phyloP scores from a whole-genome alignment of 2,113 vertebrate species.

The Dasyornis broadbenti region DNA sequence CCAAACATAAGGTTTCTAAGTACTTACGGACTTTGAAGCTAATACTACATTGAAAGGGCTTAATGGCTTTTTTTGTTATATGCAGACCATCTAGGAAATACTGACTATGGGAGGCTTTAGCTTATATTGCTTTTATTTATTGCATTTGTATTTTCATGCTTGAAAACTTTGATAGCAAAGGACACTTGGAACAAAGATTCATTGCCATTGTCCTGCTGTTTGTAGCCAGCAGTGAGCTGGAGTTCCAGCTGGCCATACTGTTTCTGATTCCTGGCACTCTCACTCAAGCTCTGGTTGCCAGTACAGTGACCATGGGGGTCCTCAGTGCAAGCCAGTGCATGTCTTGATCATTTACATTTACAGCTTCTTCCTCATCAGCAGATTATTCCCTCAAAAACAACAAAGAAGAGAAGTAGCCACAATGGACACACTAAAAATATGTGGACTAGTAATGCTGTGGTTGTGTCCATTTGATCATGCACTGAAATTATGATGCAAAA shows the following conservation, averaged over 20 bases:
- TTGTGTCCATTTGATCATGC: background rate
- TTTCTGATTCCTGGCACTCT: background rate
- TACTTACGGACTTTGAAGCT: background rate
- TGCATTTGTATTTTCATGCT: background rate
- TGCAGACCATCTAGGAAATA: background rate
- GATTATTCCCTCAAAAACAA: background rate
- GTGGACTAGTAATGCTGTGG: background rate
- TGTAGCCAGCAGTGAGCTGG: background rate
- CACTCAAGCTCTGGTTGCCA: background rate
- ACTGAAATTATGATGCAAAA: background rate
- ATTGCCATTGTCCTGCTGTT: background rate
- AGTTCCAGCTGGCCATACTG: background rate
- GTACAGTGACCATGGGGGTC: background rate
- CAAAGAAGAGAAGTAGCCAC: background rate
- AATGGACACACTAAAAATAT: background rate
- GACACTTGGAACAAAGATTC: background rate
- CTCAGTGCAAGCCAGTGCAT: background rate
- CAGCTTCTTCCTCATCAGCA: background rate
- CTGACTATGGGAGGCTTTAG: background rate
- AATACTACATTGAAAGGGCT: background rate
- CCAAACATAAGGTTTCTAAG: background rate
- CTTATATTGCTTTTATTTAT: background rate
- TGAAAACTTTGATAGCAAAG: background rate
- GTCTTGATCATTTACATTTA: background rate
- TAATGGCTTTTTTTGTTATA: background rate